Evolutionary conservation across 1,140 invertebrate species (phyloP).

Genomic region (Papilio helenus): DNA sequence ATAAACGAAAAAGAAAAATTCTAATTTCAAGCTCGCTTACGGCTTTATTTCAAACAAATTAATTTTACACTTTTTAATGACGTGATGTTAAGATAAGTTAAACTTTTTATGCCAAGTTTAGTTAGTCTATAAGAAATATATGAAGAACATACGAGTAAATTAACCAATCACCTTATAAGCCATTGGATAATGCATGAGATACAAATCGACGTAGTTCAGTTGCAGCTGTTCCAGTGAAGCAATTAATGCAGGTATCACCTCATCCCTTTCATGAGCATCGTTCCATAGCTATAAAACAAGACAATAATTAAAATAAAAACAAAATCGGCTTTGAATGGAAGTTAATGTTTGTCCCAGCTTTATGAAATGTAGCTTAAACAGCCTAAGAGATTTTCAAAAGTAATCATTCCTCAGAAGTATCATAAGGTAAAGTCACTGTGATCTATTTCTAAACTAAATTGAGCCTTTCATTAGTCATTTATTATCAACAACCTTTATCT

Average conservation of each 20-base stretch:
- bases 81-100: neutral
- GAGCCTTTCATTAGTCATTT: too few relatives aligned
- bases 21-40: neutral
- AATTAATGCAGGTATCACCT: conserved; percentile 66
- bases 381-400: too few relatives aligned
- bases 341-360: too few relatives aligned
- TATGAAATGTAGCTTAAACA: too few relatives aligned
- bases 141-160: too few relatives aligned
- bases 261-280: conserved; percentile 62
- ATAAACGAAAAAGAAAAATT: conserved; percentile 14
- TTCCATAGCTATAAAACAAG: conserved; percentile 61
- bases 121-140: neutral
- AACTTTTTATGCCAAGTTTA: neutral
- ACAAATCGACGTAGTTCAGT: conserved; percentile 88
- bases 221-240: conserved; percentile 84
- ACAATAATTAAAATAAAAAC: neutral
- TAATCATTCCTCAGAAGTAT: too few relatives aligned
- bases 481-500: too few relatives aligned
- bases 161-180: conserved; percentile 70
- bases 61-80: neutral
- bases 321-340: too few relatives aligned
- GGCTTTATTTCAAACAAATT: conserved; percentile 3
- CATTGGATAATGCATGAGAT: conserved; percentile 88
- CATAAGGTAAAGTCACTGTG: too few relatives aligned
- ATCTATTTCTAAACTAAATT: too few relatives aligned